These are phyloP conservation scores for Cheilosia soror DNA, from an alignment of 2,888 invertebrate species.

Conservation along the genomic window DNA sequence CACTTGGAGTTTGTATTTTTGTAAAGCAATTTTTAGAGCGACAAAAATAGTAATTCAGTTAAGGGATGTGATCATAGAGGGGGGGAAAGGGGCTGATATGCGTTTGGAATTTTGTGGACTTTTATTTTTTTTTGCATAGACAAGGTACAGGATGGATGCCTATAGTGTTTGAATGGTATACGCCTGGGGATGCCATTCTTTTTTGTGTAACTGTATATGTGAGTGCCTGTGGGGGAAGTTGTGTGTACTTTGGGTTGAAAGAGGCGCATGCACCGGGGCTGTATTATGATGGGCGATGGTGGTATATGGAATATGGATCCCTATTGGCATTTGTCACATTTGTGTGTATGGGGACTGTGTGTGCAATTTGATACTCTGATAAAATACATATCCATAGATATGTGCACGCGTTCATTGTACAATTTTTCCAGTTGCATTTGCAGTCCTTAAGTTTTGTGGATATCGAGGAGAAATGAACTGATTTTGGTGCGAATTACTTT, in stretches of 20 bases:
- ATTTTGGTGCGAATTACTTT: slow-evolving; percentile 47
- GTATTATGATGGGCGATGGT: slow-evolving; percentile 36
- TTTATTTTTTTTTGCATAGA: slow-evolving; percentile 9
- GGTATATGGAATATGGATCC: slow-evolving; percentile 46
- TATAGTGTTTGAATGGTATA: slow-evolving; percentile 14
- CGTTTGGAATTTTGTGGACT: slow-evolving; percentile 10
- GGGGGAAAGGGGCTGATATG: not conserved
- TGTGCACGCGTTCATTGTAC: slow-evolving; percentile 6
- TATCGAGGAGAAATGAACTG: slow-evolving; percentile 50
- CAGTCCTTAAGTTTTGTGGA: slow-evolving; percentile 41
- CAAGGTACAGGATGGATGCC: slow-evolving; percentile 1
- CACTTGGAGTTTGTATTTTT: slow-evolving; percentile 57
- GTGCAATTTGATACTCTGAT: slow-evolving; percentile 56
- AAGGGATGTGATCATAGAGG: not conserved
- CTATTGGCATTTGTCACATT: slow-evolving; percentile 72
- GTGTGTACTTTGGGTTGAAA: slow-evolving; percentile 66
- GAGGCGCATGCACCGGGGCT: slow-evolving; percentile 73
- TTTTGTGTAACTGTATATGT: slow-evolving; percentile 47
- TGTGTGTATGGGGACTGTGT: slow-evolving; percentile 58
- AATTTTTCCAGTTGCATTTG: slow-evolving; percentile 23
- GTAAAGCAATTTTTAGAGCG: slow-evolving; percentile 72
- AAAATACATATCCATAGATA: slow-evolving; percentile 8
- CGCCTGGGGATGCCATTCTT: slow-evolving; percentile 7
- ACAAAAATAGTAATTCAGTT: slow-evolving; percentile 65
- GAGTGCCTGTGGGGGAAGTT: slow-evolving; percentile 51